These are phyloP conservation scores for Pica pica DNA, from an alignment of 2,113 vertebrate species.

Conservation along the genomic window DNA sequence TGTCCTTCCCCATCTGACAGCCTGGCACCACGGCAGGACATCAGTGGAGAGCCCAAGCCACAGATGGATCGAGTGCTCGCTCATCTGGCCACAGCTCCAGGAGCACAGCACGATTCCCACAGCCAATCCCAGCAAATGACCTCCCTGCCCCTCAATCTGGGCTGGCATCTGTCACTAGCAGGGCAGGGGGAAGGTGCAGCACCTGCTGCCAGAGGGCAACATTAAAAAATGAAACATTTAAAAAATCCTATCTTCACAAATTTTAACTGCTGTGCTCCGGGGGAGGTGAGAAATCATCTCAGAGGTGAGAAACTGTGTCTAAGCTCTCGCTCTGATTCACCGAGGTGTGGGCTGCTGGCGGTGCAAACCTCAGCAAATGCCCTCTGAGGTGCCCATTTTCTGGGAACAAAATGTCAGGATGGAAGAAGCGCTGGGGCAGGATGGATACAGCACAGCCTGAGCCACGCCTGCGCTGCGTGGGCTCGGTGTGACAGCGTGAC, in stretches of 20 bases:
- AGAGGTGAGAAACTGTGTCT: neutral
- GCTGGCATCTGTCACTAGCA: neutral
- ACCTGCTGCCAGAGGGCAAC: neutral
- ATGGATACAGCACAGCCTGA: neutral
- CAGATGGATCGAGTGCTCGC: rapidly evolving
- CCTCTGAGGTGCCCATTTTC: neutral
- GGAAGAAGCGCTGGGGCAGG: neutral
- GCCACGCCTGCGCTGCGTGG: neutral
- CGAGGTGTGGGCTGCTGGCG: neutral
- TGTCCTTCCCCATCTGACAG: neutral
- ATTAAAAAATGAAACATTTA: neutral
- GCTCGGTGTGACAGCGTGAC: neutral
- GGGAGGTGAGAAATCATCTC: neutral
- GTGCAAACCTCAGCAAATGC: neutral
- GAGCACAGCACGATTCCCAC: neutral
- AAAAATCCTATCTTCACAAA: neutral
- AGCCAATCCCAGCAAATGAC: neutral
- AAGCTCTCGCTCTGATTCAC: neutral
- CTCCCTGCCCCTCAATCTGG: neutral
- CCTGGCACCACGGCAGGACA: rapidly evolving
- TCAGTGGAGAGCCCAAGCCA: neutral
- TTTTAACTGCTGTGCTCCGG: neutral
- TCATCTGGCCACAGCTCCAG: neutral
- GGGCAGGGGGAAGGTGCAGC: neutral
- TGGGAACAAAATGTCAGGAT: neutral